Evolutionary conservation across 2,113 vertebrate species (phyloP), one percentile per base, ranked within the genome.

Genomic region (Coptodon bakossiorum): DNA sequence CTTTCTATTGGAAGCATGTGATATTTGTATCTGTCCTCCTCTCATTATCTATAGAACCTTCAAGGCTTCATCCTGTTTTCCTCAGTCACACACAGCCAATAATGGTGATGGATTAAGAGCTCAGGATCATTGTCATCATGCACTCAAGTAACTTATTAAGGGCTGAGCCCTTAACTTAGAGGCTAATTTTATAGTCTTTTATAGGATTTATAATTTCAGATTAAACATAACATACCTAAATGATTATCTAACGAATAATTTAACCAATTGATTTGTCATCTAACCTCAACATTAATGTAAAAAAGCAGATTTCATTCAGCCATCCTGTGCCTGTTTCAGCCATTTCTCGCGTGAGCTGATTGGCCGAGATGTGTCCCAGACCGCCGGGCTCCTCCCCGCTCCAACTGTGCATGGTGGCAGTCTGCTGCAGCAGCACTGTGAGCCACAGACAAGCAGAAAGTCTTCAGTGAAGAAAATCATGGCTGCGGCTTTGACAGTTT

Each of bases 371-470:
- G 9, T 9, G 80, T 87, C 84, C 82, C 85, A 63, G 80, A 79
- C 63, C 11, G 8, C 45, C 61, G 22, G 87, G 83, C 92, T 31
- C 90, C 84, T 88, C 79, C 73, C 82, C 79, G 71, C 68, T 90
- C 89, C 93, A 88, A 87, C 93, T 90, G 92, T 83, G 90, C 59
- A 53, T 91, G 93, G 82, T 61, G 66, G 59, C 95, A 93, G 91
- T 92, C 94, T 95, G 93, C 87, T 88, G 59, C 87, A 78, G 29
- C 7, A 31, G 52, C 81, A 4, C 13, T 16, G 52, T n/a, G 34
- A 66, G 22, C 83, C 79, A 76, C 78, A 88, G 45, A 81, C 50
- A 45, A 53, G 9, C 7, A 24, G 48, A 78, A 40, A 83, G 24
- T 10, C 80, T 17, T 22, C 27, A 6, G 52, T 61, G 73, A 88